Base-by-base conservation (phyloP, 2,797 vertebrate genomes). In the Danio jaintianensis region DNA sequence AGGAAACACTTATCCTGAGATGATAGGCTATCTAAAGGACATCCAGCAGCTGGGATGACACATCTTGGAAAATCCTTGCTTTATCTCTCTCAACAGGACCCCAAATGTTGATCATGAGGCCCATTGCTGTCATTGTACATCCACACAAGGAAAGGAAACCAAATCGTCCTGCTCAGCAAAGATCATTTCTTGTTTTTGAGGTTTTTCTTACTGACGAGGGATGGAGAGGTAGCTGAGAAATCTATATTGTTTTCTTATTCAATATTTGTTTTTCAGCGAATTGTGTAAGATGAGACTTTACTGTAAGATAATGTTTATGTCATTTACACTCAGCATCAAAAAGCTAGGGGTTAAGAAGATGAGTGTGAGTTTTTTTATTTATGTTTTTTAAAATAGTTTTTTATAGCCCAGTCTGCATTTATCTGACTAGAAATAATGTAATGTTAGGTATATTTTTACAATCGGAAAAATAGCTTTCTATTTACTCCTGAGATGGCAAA, bases 71-170 rank as follows among this genome's bases (percentile, higher is more conserved):
- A 91, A 86, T 78, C 80, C 81, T 59, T 12, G 29, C 18, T 86
- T 91, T 91, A 92, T 93, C 89, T 93, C 47, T 18, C 75, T 29
- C 53, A 90, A 89, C 91, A 91, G 83, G 72, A 82, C 40, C 56
- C 72, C 86, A 42, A 45, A 20, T 85, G 74, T 76, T 87, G 79
- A 87, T 78, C 72, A 66, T 9, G 11, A 43, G 47, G 15, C 8
- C 16, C 53, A 82, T 10, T 53, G 72, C 83, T 66, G 62, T 83
- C 83, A 87, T 82, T 83, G 63, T 52, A 72, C 22, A 29, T 55
- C 74, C 73, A 61, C 18, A 69, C 59, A 72, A 22, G 59, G 48
- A 63, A 59, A 40, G 38, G 64, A 81, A 55, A 73, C 50, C 9
- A 81, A 76, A 66, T 18, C 8, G 5, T 22, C 58, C 6, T 8